Percentiles rank a stretch among this genome's conserved stretches.
Conservation (phyloP, 2,113 vertebrate species). For the Pseudorectes ferrugineus region DNA sequence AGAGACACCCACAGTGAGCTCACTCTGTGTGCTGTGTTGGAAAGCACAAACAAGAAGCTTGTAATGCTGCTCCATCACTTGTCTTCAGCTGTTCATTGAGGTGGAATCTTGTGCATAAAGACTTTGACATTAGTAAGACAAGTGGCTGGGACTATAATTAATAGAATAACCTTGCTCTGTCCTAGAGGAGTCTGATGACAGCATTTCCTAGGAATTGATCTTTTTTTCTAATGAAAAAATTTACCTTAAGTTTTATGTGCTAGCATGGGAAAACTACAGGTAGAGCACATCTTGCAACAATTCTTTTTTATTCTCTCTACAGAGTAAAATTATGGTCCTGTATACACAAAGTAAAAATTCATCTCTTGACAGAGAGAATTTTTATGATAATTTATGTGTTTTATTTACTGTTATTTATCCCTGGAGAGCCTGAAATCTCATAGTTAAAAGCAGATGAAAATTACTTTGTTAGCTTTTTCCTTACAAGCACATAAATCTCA, state of each 20-base stretch:
- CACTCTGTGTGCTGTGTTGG: background rate
- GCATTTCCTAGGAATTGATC: background rate
- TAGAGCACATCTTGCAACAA: background rate
- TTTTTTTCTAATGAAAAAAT: background rate
- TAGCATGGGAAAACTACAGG: background rate
- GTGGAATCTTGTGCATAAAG: background rate
- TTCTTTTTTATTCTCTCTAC: background rate
- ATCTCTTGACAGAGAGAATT: background rate
- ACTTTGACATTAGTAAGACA: background rate
- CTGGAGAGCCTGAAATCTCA: background rate
- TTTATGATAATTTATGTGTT: background rate
- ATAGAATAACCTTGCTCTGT: background rate
- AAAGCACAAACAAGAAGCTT: background rate
- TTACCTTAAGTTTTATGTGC: background rate
- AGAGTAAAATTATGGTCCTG: background rate
- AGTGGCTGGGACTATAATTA: background rate
- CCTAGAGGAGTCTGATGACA: background rate
- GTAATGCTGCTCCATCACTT: background rate
- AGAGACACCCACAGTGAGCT: background rate
- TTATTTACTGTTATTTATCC: background rate
- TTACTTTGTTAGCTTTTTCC: background rate
- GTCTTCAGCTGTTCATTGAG: background rate
- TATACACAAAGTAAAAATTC: background rate
- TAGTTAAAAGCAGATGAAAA: background rate
- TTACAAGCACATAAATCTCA: background rate